phyloP scores from a whole-genome alignment of 2,113 vertebrate species.

The Typhlomys cinereus region DNA sequence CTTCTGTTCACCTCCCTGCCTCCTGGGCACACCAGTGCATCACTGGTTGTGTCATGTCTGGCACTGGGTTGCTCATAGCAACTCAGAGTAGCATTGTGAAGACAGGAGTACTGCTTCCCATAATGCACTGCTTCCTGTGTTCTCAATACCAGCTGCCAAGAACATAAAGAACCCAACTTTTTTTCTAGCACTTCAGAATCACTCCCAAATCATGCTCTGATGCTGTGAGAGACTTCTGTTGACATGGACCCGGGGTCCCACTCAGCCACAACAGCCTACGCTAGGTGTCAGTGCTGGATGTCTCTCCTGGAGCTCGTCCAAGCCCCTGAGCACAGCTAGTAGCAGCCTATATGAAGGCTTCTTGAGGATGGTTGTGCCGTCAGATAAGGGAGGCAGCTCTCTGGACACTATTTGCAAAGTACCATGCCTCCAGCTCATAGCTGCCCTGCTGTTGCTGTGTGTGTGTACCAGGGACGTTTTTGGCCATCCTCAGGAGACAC shows the following conservation, averaged over 20 bases:
- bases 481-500: background rate
- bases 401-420: no score
- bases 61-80: background rate
- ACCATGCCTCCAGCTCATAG: no score
- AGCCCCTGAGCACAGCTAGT: no score
- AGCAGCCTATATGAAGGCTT: rapidly evolving
- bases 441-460: background rate
- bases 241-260: background rate
- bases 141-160: background rate
- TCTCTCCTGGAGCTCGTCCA: background rate
- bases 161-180: background rate
- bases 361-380: background rate
- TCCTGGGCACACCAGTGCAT: background rate
- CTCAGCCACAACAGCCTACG: background rate
- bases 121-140: background rate
- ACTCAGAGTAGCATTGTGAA: background rate
- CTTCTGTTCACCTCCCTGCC: no score
- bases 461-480: background rate
- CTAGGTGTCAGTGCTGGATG: background rate
- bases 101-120: background rate
- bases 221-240: background rate
- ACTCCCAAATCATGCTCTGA: background rate
- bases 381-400: background rate
- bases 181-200: background rate
- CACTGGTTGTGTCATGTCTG: background rate